These are phyloP conservation scores for Sturnira hondurensis DNA, from an alignment of 2,113 vertebrate genomes.

Conservation along the genomic window DNA sequence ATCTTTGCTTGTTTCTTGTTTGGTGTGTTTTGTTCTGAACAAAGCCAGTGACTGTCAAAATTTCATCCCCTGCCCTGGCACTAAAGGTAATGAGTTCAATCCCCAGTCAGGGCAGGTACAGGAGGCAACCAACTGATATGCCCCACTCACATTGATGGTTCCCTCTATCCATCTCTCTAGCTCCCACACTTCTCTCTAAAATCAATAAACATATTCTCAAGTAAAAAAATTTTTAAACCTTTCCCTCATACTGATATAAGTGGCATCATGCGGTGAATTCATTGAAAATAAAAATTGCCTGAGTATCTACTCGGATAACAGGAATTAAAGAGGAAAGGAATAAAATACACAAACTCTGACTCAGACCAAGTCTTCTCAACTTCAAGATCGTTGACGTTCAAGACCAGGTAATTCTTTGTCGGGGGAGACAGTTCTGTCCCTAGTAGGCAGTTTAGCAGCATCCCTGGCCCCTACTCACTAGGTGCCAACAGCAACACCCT, in stretches of 20 bases:
- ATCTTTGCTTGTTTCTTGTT: not conserved
- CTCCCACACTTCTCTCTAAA: no score
- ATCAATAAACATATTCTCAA: no score
- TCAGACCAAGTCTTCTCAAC: not conserved
- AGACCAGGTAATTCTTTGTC: not conserved
- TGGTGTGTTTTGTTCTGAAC: not conserved
- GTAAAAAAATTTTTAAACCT: no score
- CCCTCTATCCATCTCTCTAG: no score
- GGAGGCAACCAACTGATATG: no score
- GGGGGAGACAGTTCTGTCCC: accelerated
- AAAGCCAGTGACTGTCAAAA: not conserved
- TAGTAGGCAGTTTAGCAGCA: no score
- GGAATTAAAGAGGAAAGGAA: not conserved
- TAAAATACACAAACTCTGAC: not conserved
- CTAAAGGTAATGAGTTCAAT: no score
- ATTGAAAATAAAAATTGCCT: not conserved
- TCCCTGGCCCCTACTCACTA: not conserved
- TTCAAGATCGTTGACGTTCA: not conserved
- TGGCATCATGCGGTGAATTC: no score
- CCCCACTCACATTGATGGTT: no score
- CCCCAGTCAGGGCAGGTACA: no score
- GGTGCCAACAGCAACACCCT: not conserved
- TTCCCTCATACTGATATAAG: not conserved
- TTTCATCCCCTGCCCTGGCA: no score
- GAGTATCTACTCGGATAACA: not conserved